These are phyloP conservation scores for Amphiura filiformis DNA, from an alignment of 35 echinoderm and acorn worm species.

Conservation along the genomic window DNA sequence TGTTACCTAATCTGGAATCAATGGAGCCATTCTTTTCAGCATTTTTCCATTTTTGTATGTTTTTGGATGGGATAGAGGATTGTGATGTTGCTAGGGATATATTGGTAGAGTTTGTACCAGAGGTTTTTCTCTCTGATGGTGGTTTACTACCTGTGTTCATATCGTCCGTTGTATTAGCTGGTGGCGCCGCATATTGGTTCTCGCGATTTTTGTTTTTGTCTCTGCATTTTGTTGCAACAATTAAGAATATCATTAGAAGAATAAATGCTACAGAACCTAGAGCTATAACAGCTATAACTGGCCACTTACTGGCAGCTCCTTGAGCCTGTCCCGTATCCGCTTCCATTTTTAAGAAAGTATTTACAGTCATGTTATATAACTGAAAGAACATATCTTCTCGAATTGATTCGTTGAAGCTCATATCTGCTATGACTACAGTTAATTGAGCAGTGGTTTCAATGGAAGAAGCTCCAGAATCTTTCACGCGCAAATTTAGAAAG, in stretches of 20 bases:
- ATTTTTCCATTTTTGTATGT: constrained; percentile 87
- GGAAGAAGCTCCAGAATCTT: constrained; percentile 48
- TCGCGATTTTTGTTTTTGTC: constrained; percentile 19
- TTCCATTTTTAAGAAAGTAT: constrained; percentile 30
- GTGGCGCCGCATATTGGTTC: constrained; percentile 12
- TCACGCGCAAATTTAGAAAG: constrained; percentile 58
- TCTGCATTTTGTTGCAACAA: constrained; percentile 73
- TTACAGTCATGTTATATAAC: constrained; percentile 68
- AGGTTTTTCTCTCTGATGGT: constrained; percentile 25
- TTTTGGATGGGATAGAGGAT: constrained; percentile 83
- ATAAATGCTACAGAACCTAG: constrained; percentile 68
- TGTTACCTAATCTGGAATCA: constrained; percentile 76
- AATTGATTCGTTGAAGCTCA: constrained; percentile 69
- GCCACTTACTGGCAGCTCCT: constrained; percentile 51
- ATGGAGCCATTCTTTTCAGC: constrained; percentile 32
- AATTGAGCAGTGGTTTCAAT: constrained; percentile 20
- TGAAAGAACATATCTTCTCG: constrained; percentile 51
- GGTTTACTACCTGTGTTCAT: constrained; percentile 5
- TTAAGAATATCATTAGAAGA: constrained; percentile 71
- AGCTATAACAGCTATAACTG: constrained; percentile 73
- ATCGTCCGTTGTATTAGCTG: neutral
- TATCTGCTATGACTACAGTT: constrained; percentile 63
- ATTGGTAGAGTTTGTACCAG: constrained; percentile 54
- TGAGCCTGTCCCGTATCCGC: neutral
- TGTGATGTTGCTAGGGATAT: constrained; percentile 49